Evolutionary conservation across 2,888 invertebrate genomes (phyloP).

Genomic region (Laothoe populi): DNA sequence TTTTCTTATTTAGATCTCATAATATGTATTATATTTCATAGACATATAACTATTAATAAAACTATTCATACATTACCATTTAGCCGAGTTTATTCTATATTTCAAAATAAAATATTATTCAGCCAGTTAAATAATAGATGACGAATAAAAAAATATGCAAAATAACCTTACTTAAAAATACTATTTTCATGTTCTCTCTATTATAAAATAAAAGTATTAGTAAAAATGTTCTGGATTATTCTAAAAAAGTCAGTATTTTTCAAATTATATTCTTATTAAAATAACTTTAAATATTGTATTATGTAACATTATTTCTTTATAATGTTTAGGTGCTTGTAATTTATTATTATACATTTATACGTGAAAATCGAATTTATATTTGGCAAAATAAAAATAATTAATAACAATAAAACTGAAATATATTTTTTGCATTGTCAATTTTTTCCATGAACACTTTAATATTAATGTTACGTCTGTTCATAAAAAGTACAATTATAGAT

Average conservation of each 20-base stretch:
- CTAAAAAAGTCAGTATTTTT: not conserved
- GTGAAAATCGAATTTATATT: not conserved
- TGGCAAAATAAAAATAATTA: not conserved
- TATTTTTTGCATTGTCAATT: too few relatives aligned
- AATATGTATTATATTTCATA: too few relatives aligned
- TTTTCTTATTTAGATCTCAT: too few relatives aligned
- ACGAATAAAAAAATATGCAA: not conserved
- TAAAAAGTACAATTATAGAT: conserved; percentile 7
- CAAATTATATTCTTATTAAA: not conserved
- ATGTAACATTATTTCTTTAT: not conserved
- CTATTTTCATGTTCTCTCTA: not conserved
- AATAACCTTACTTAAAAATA: not conserved
- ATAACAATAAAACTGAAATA: not conserved
- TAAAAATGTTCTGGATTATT: not conserved
- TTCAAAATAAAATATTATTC: not conserved
- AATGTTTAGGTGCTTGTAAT: conserved; percentile 3
- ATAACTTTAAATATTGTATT: not conserved
- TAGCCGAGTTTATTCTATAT: too few relatives aligned
- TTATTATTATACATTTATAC: not conserved
- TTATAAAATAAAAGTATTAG: not conserved
- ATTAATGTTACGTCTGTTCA: not conserved
- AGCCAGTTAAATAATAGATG: not conserved
- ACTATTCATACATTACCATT: too few relatives aligned
- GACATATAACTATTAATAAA: too few relatives aligned
- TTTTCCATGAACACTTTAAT: too few relatives aligned